Evolutionary conservation across 2,888 invertebrate genomes (phyloP), one percentile per base, ranked within the genome.

Genomic region (Metacarcinus magister): DNA sequence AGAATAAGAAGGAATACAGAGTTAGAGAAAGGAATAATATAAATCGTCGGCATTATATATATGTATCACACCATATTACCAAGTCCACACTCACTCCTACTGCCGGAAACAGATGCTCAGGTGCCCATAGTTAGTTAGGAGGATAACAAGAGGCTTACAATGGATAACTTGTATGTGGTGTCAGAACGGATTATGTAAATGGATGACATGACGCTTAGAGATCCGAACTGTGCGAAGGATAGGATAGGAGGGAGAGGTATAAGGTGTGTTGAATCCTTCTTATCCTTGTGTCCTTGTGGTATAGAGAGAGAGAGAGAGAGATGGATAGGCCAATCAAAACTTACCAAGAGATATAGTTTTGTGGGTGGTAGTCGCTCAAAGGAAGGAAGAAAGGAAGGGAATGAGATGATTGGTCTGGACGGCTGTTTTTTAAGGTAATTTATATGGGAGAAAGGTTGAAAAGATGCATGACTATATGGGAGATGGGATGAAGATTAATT

Each of bases 381-480:
- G 87, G 39, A 39, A 39, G 39, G 39, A 39, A 39, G 39, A 2
- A 39, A 39, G 39, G 39, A 32, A 82, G n/a, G 87, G 87, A 75
- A n/a, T 75, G 75, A 75, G 87, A 39, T 87, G 87, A 2, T 39
- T 87, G 7, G 87, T 87, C 39, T 39, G 87, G 39, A 39, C 10
- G 39, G 87, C 39, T 87, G 87, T 87, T 87, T 32, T 39, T 28
- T 82, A 82, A 39, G 87, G 5, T 75, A 28, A 28, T 75, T 75
- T 75, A 75, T 87, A 39, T 39, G 87, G 87, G 87, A 87, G 75
- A 87, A 39, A 13, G 87, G 87, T 16, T 87, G 87, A 39, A 39
- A 75, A 39, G 87, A 39, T 87, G 87, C 87, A 87, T 87, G 87
- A 87, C 32, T 32, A 39, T 4, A 13, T 28, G 75, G 75, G 75